Base-by-base conservation (phyloP, 2,888 invertebrate genomes). In the Pogonocherus hispidulus region DNA sequence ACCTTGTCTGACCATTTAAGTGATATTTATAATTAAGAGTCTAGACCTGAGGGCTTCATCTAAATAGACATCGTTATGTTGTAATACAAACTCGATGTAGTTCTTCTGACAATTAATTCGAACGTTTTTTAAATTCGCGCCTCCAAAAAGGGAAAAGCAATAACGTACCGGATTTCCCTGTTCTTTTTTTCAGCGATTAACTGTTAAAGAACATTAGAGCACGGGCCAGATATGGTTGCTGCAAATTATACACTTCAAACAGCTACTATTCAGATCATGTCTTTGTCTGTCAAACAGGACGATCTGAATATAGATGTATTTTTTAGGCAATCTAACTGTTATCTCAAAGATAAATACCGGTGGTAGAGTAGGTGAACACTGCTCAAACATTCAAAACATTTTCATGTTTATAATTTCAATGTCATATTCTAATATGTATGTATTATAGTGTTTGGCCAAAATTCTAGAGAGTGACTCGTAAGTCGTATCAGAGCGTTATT, bases 1-100 rank as follows among this genome's bases (percentile, higher is more conserved):
- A 70, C 70, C 70, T 70, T 67, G 70, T 70, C 70, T 67, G 70
- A 44, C 67, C 70, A 67, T 70, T 44, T 67, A 47, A 57, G 65
- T 67, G 62, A 67, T 62, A 67, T 65, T 67, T 65, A 67, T 67
- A 70, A 70, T 70, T 70, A 65, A 70, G 51, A 70, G 70, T 70
- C 67, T 67, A 70, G 67, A 70, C 70, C 67, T 62, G 60, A 65
- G 64, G 67, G 41, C 67, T 68, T 68, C 67, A 59, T 44, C 63
- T 41, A 67, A 54, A 54, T 54, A 54, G 52, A 54, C 35, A 32
- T 54, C 32, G 32, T 54, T 54, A n/a, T n/a, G n/a, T n/a, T n/a
- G n/a, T 54, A 35, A 32, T 55, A 35, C 16, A 55, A 41, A 55
- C 35, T 18, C 55, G 19, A 37, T 35, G 27, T 37, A 11, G n/a